A percentile compares a stretch with the other conserved stretches of the same genome.
phyloP scores from a whole-genome alignment of 1,140 invertebrate species.

The Drosophila lacteicornis region DNA sequence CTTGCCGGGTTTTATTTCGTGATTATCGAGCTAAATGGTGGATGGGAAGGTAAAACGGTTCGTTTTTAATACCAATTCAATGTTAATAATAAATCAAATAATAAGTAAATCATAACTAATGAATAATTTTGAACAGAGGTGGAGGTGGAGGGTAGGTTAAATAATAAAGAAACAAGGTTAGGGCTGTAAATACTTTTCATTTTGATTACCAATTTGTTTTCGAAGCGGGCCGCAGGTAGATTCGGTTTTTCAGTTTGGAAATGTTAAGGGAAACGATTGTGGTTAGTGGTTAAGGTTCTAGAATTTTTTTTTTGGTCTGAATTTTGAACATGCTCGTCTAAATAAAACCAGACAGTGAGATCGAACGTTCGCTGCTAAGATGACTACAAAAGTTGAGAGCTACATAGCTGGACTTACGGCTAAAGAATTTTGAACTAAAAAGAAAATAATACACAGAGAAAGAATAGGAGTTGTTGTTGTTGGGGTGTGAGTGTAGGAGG shows the following conservation, averaged over 20 bases:
- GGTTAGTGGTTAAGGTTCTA: constrained; percentile 45
- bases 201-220: constrained; percentile 27
- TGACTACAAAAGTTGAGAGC: constrained; percentile 42
- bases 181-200: constrained; percentile 30
- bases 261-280: constrained; percentile 60
- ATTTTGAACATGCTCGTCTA: constrained; percentile 53
- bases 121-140: constrained; percentile 38
- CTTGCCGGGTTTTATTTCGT: constrained; percentile 99
- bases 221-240: constrained; percentile 50
- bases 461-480: neutral
- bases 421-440: constrained; percentile 48
- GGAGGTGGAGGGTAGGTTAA: constrained; percentile 9
- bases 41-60: constrained; percentile 86
- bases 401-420: constrained; percentile 44
- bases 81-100: constrained; percentile 65
- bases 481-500: constrained; percentile 13
- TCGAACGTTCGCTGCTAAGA: constrained; percentile 60
- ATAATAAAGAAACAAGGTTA: constrained; percentile 27
- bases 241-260: constrained; percentile 45
- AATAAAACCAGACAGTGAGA: constrained; percentile 84
- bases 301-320: constrained; percentile 32
- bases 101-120: constrained; percentile 41
- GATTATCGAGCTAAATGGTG: constrained; percentile 96
- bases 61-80: constrained; percentile 76
- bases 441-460: constrained; percentile 38